Base-by-base conservation (phyloP, 1,140 invertebrate species). In the Hyles vespertilio region DNA sequence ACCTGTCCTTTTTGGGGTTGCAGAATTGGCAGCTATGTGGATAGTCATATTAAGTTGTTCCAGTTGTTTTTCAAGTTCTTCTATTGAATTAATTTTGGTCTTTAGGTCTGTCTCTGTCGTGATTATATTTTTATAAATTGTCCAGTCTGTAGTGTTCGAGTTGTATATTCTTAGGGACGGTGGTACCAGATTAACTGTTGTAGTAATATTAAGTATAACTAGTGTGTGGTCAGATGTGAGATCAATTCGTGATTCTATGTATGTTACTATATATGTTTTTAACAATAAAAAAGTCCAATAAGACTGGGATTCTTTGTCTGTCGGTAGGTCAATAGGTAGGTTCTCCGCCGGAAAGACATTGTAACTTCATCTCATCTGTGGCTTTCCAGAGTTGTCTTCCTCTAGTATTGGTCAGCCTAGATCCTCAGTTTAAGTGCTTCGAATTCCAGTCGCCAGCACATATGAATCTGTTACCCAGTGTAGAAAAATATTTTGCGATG, bases 401-500 rank as follows among this genome's bases (percentile, higher is more conserved):
- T 6, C n/a, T 36, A n/a, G 58, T 51, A 9, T 48, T 44, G 0
- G 32, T 56, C 9, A 61, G 36, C 33, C 59, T 48, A 22, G 58
- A 59, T 36, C 58, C 58, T 51, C 58, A 59, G 34, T 32, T 22
- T 5, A 45, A 43, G n/a, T 56, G 46, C 7, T 56, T 61, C 3
- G 59, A 22, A 6, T 61, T 61, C 59, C 53, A 61, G 48, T 61
- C 59, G 5, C 59, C 59, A n/a, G 52, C 52, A 33, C 52, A 50
- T 11, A 61, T 22, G 44, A 61, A 61, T 10, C 3, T 8, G 7
- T 8, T 1, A 6, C 53, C 59, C 3, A 61, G 48, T 22, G 3
- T 22, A 5, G 8, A 7, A 33, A 65, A 59, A 10, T 54, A 67
- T 45, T 40, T 2, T 34, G 46, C 50, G 45, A 62, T 63, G 1